These are phyloP conservation scores for Vanessa atalanta DNA, from an alignment of 1,140 invertebrate species.

Conservation along the genomic window DNA sequence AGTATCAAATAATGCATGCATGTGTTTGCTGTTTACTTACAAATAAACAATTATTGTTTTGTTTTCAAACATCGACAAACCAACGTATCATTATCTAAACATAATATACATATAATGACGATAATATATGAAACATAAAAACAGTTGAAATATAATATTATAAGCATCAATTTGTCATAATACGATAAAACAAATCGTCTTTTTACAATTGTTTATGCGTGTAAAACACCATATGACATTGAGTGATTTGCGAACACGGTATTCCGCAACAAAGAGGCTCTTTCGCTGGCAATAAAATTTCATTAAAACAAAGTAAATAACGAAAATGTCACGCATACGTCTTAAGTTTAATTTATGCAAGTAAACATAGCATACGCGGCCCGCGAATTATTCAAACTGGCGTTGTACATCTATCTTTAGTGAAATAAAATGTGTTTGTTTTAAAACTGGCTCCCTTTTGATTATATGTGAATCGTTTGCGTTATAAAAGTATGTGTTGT, in stretches of 20 bases:
- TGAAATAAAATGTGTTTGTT: conserved; percentile 33
- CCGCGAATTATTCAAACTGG: conserved; percentile 42
- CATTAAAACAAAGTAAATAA: conserved; percentile 49
- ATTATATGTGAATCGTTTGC: neutral
- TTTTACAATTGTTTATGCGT: conserved; percentile 14
- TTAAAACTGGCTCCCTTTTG: conserved; percentile 25
- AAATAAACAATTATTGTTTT: no score
- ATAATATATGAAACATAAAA: neutral
- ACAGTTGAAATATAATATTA: neutral
- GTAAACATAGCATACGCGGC: conserved; percentile 26
- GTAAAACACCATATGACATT: conserved; percentile 23
- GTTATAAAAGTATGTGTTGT: neutral
- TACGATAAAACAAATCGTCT: conserved; percentile 13
- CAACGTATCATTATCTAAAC: no score
- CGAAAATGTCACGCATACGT: conserved; percentile 36
- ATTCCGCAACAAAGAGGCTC: conserved; percentile 19
- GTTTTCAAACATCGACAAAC: no score
- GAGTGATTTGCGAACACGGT: conserved; percentile 38
- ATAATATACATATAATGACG: no score
- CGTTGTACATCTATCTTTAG: conserved; percentile 39
- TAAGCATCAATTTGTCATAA: conserved; percentile 11
- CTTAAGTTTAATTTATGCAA: conserved; percentile 44
- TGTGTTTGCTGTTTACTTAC: no score
- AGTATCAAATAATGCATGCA: no score
- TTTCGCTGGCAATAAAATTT: conserved; percentile 40